phyloP scores from a whole-genome alignment of 2,797 vertebrate genomes.

The Zenarchopterus dispar region DNA sequence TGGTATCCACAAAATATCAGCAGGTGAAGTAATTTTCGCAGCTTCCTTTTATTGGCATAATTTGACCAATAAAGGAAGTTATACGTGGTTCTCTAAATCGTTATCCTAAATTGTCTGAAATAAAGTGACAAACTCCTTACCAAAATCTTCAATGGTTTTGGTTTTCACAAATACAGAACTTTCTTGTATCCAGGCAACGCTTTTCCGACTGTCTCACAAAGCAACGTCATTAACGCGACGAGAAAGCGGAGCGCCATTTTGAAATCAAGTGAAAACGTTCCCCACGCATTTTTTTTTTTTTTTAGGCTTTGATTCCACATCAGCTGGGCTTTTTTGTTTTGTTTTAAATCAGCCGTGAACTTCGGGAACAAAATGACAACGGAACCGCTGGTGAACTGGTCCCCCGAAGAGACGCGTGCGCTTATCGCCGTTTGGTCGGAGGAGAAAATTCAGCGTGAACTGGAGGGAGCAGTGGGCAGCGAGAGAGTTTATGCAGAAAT shows the following conservation, averaged over 20 bases:
- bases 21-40: no score
- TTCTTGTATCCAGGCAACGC: no score
- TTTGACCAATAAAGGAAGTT: no score
- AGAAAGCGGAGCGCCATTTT: slow-evolving; percentile 33
- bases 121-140: no score
- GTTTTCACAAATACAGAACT: no score
- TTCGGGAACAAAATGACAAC: not conserved
- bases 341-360: not conserved
- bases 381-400: slow-evolving; percentile 22
- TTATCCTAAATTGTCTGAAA: no score
- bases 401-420: slow-evolving; percentile 13
- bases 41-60: no score
- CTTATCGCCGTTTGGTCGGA: slow-evolving; percentile 33
- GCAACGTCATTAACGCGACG: slow-evolving; percentile 7
- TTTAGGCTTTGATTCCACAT: not conserved
- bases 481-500: slow-evolving; percentile 18
- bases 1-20: no score
- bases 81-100: no score
- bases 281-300: no score
- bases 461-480: slow-evolving; percentile 12
- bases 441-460: slow-evolving; percentile 23
- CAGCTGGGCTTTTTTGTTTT: no score
- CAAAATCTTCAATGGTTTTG: no score
- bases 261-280: not conserved
- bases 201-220: not conserved